Percentiles rank a stretch among this genome's conserved stretches.
phyloP scores from a whole-genome alignment of 2,888 invertebrate species.

The Sminthurides aquaticus region DNA sequence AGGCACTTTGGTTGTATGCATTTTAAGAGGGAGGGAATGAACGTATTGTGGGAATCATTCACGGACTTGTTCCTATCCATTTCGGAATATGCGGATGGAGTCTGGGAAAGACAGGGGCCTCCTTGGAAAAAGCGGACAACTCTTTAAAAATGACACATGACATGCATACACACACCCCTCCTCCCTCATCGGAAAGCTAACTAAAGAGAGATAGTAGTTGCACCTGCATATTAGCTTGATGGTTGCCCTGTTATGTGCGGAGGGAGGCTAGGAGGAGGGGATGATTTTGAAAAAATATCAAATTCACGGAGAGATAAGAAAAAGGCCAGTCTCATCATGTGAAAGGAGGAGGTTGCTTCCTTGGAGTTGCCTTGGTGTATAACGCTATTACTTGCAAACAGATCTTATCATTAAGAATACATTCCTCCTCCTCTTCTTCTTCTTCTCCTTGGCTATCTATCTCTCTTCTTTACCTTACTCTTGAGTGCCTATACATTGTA shows the following conservation, averaged over 20 bases:
- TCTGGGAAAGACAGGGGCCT: too few relatives aligned
- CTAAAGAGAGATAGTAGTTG: too few relatives aligned
- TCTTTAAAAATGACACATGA: too few relatives aligned
- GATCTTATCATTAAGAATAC: neutral
- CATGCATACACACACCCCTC: too few relatives aligned
- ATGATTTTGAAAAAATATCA: neutral
- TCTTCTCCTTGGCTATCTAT: neutral
- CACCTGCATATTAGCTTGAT: neutral
- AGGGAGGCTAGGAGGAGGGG: neutral
- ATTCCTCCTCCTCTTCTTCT: neutral
- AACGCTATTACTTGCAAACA: neutral
- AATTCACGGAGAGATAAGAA: neutral
- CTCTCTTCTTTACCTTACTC: neutral
- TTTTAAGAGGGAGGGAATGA: too few relatives aligned
- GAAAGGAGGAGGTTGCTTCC: neutral
- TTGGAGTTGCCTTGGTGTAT: too few relatives aligned
- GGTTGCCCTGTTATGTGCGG: neutral
- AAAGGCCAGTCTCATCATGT: neutral
- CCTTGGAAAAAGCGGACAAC: too few relatives aligned
- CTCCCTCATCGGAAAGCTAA: too few relatives aligned
- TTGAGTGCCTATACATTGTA: neutral
- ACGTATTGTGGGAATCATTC: too few relatives aligned
- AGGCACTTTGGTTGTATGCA: too few relatives aligned
- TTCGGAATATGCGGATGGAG: too few relatives aligned
- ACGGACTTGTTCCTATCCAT: too few relatives aligned